Conservation (phyloP, 2,113 vertebrate species). For the Xiphophorus maculatus region DNA sequence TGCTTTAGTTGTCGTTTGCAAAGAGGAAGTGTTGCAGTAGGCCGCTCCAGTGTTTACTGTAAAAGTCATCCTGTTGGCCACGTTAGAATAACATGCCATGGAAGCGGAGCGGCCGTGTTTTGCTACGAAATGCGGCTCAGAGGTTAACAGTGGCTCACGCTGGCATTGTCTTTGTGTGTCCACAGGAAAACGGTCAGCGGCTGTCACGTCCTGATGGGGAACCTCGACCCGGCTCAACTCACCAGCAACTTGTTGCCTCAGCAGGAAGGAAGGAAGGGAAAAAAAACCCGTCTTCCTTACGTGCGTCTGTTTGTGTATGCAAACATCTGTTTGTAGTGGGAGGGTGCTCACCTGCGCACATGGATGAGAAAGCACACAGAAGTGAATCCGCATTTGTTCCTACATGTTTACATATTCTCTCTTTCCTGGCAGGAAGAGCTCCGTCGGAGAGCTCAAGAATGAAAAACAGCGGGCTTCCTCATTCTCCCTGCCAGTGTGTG, state of each 20-base stretch:
- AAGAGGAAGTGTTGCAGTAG: slow-evolving; percentile 42
- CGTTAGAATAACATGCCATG: slow-evolving; percentile 56
- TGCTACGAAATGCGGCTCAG: slow-evolving; percentile 45
- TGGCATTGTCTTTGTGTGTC: slow-evolving; percentile 59
- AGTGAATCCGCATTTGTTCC: neutral
- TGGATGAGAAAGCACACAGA: neutral
- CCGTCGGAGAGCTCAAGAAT: slow-evolving; percentile 13
- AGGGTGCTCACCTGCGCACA: slow-evolving; percentile 25
- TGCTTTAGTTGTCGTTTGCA: slow-evolving; percentile 19
- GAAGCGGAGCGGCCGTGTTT: slow-evolving; percentile 50
- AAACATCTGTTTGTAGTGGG: slow-evolving; percentile 27
- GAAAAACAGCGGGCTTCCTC: slow-evolving; percentile 62
- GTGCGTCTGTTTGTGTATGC: slow-evolving; percentile 6
- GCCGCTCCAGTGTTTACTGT: slow-evolving; percentile 28
- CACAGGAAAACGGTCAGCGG: slow-evolving; percentile 47
- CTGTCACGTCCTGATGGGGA: slow-evolving; percentile 62
- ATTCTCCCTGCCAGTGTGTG: slow-evolving; percentile 14
- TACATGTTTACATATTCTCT: slow-evolving; percentile 24
- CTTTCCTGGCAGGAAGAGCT: slow-evolving; percentile 41
- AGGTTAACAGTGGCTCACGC: slow-evolving; percentile 60
- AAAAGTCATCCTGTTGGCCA: slow-evolving; percentile 49
- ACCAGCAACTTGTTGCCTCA: slow-evolving; percentile 56
- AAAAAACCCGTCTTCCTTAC: neutral
- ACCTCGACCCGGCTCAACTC: slow-evolving; percentile 33
- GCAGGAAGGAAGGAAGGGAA: slow-evolving; percentile 26